Evolutionary conservation across 2,113 vertebrate species (phyloP).

Genomic region (Caracal caracal): DNA sequence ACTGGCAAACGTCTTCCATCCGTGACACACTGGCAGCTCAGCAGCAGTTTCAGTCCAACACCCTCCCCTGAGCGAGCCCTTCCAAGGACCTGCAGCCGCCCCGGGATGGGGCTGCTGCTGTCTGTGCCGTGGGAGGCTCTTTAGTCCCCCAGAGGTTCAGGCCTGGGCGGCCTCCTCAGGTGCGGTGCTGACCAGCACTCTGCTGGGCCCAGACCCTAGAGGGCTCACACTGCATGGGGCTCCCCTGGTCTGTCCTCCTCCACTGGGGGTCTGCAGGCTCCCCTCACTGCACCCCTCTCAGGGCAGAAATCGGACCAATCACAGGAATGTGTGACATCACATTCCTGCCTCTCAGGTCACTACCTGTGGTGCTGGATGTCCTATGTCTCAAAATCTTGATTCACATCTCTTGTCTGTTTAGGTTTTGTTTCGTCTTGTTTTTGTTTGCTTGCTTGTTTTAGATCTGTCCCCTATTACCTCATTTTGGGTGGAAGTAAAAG

Average conservation of each 20-base stretch:
- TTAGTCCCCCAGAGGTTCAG: neutral
- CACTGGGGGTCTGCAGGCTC: neutral
- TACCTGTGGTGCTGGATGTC: neutral
- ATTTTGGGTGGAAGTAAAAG: neutral
- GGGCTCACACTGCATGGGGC: neutral
- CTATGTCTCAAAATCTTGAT: neutral
- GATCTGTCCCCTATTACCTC: neutral
- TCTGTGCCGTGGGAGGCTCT: neutral
- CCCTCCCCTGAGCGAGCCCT: neutral
- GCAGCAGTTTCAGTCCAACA: neutral
- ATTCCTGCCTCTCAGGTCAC: neutral
- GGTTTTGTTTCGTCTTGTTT: neutral
- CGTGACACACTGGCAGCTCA: neutral
- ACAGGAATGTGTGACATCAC: too few species aligned
- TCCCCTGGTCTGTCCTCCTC: neutral
- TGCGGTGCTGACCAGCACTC: neutral
- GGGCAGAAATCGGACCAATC: neutral
- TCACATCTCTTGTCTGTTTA: neutral
- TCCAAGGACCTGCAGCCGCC: neutral
- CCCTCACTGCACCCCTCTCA: rapidly evolving
- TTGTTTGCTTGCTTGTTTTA: neutral
- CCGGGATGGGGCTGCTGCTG: neutral
- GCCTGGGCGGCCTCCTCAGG: neutral
- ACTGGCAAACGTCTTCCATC: too few species aligned
- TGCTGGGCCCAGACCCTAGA: neutral